phyloP scores from a whole-genome alignment of 2,113 vertebrate genomes.

The Lepus europaeus region DNA sequence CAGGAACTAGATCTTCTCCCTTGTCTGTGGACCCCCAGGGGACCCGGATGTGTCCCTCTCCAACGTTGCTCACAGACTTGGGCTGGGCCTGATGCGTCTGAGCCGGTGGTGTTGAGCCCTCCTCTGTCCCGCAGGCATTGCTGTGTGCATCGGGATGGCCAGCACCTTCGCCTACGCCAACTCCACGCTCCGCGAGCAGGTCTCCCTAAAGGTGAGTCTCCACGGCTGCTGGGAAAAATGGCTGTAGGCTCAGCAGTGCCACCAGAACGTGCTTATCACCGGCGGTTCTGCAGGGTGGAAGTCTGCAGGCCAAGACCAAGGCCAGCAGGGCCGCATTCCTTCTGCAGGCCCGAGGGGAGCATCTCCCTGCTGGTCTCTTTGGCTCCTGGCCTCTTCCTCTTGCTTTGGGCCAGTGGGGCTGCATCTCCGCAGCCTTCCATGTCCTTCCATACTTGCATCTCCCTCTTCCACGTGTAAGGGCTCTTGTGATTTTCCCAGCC shows the following conservation, averaged over 20 bases:
- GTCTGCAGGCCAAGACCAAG: too few species aligned
- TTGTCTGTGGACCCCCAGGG: neutral
- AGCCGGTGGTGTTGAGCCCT: neutral
- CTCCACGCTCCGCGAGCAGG: constrained; percentile 95
- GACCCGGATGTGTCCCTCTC: neutral
- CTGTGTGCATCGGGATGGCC: constrained; percentile 97
- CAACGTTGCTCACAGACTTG: rapidly evolving
- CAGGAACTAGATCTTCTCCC: neutral
- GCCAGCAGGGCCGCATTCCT: rapidly evolving
- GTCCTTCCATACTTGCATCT: neutral
- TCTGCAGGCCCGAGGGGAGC: neutral
- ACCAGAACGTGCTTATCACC: too few species aligned
- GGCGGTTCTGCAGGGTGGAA: neutral
- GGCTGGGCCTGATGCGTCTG: neutral
- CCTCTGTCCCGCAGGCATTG: constrained; percentile 92
- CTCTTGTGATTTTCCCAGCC: neutral
- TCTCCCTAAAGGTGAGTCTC: constrained; percentile 94
- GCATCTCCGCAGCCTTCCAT: neutral
- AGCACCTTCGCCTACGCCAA: constrained; percentile 98
- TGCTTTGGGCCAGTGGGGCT: rapidly evolving
- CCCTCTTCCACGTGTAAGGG: neutral
- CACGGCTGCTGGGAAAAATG: rapidly evolving
- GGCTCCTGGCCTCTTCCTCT: neutral
- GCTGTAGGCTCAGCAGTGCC: neutral
- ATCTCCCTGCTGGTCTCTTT: neutral